Conservation (phyloP, 2,797 vertebrate species). For the Lithobates pipiens region DNA sequence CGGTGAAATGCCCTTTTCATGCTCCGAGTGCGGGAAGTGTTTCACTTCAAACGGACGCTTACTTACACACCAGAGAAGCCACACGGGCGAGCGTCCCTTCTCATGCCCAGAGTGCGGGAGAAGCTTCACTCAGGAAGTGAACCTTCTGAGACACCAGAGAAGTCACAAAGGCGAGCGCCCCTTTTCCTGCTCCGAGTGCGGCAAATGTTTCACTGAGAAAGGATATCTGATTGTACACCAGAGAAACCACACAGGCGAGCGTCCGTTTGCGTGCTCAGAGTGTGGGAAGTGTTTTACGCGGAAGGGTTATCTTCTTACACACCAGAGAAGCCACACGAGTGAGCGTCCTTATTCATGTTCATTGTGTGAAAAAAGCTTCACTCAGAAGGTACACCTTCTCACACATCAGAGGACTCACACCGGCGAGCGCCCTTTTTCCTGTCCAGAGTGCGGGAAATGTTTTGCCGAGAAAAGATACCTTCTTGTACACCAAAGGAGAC, state of each 20-base stretch:
- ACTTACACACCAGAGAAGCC: slow-evolving; percentile 63
- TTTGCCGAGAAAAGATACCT: background rate
- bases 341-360: slow-evolving; percentile 19
- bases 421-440: background rate
- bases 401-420: background rate
- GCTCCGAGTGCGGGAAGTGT: slow-evolving; percentile 21
- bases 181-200: slow-evolving; percentile 73
- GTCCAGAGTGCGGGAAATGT: background rate
- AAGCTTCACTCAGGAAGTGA: slow-evolving; percentile 15
- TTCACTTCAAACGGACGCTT: slow-evolving; percentile 25
- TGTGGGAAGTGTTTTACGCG: slow-evolving; percentile 65
- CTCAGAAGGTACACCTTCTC: background rate
- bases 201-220: slow-evolving; percentile 72
- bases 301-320: slow-evolving; percentile 14
- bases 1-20: slow-evolving; percentile 59
- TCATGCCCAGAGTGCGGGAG: slow-evolving; percentile 28
- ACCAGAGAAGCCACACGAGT: slow-evolving; percentile 19
- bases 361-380: background rate
- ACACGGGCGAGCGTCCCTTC: slow-evolving; percentile 67
- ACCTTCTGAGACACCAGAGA: slow-evolving; percentile 54
- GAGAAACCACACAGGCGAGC: slow-evolving; percentile 67
- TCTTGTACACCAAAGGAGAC: background rate
- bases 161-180: slow-evolving; percentile 71
- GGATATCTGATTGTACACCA: slow-evolving; percentile 64
- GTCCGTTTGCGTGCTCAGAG: slow-evolving; percentile 65